Evolutionary conservation across 2,888 invertebrate genomes (phyloP).

Genomic region (Macrophya annulata): DNA sequence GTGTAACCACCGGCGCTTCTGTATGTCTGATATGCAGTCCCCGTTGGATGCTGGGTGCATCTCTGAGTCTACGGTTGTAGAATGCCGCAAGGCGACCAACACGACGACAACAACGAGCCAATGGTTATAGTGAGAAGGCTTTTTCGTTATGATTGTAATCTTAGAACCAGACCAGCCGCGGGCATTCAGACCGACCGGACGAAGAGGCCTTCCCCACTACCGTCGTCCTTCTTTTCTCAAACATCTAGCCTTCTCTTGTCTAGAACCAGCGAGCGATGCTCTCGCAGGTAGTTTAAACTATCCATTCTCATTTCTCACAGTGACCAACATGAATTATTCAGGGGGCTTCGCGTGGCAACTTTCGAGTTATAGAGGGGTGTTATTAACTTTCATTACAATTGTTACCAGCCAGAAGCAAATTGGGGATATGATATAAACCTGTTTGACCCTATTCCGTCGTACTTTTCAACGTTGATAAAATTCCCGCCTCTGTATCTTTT

Average conservation of each 20-base stretch:
- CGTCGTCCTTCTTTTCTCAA: conserved; percentile 56
- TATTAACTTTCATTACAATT: conserved; percentile 54
- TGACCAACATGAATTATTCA: conserved; percentile 55
- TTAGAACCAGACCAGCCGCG: conserved; percentile 72
- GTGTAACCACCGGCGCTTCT: conserved; percentile 61
- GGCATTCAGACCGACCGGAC: conserved; percentile 69
- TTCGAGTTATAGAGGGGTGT: conserved; percentile 39
- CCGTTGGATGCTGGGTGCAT: conserved; percentile 64
- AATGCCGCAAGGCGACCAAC: conserved; percentile 43
- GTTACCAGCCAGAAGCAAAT: conserved; percentile 50
- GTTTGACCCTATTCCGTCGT: conserved; percentile 15
- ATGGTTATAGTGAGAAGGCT: conserved; percentile 70
- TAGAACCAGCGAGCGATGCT: conserved; percentile 61
- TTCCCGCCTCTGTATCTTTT: not conserved
- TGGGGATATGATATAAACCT: conserved; percentile 36
- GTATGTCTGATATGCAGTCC: conserved; percentile 66
- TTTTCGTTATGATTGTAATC: conserved; percentile 77
- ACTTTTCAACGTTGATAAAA: conserved; percentile 4
- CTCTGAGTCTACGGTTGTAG: not conserved
- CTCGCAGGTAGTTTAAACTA: conserved; percentile 40
- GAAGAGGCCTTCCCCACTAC: conserved; percentile 58
- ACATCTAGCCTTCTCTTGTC: conserved; percentile 56
- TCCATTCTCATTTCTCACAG: conserved; percentile 54
- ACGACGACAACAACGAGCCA: conserved; percentile 60
- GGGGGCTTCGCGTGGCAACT: conserved; percentile 53